Base-by-base conservation (phyloP, 2,888 invertebrate genomes). In the Cephus nigrinus region DNA sequence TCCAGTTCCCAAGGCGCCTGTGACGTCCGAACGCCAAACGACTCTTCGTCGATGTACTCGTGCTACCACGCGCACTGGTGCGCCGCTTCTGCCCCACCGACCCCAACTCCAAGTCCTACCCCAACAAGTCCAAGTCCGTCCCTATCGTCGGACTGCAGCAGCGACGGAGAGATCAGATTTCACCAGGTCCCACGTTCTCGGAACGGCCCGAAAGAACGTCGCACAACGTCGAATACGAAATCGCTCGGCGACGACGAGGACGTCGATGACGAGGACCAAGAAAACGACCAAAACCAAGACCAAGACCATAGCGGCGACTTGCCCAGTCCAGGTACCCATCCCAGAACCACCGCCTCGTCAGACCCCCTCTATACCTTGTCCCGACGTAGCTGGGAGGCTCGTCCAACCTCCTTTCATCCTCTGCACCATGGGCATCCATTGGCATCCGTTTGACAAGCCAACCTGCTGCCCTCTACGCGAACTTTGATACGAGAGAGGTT, bases 311-410 rank as follows among this genome's bases (percentile, higher is more conserved):
- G 86, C 85, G 87, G 91, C 89, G 88, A 85, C 83, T 88, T 91
- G 89, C 89, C 90, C 82, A 91, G 89, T 90, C 90, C 91, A 91
- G 91, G 91, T 91, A 91, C 87, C 90, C 90, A 85, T 89, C 87
- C 87, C 86, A 83, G 83, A 86, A 84, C 85, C 86, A 81, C 79
- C 82, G 79, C 78, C 80, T 76, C 75, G 40, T 79, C 76, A 74
- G 55, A 82, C 75, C 80, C 80, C 75, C 68, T 69, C 76, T 33
- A 35, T 75, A 80, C 83, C 80, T 81, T 75, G 71, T 73, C 76
- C 80, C 75, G 80, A 80, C 82, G 80, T 82, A 83, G 82, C 82
- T 81, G 80, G 75, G 80, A 76, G 75, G 81, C 80, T 82, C 81
- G 79, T 80, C 79, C 78, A 78, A 80, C 79, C 77, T 74, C 76